Conservation (phyloP, 2,888 invertebrate species). For the Rosalia funebris region DNA sequence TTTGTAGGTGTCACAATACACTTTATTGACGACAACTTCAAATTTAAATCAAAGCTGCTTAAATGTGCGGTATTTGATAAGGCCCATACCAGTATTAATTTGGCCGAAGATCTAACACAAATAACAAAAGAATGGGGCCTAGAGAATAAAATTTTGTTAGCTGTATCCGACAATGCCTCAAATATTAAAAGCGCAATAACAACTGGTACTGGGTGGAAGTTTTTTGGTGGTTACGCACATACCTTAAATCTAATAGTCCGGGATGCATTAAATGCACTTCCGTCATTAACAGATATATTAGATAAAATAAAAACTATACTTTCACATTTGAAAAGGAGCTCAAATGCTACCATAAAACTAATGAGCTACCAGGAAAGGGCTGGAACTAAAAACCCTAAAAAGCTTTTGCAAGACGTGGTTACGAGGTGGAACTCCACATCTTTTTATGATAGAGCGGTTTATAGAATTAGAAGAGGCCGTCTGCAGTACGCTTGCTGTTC, state of each 20-base stretch:
- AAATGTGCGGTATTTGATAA: slow-evolving; percentile 38
- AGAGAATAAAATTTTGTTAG: slow-evolving; percentile 39
- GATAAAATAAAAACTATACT: slow-evolving; percentile 41
- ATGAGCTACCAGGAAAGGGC: slow-evolving; percentile 47
- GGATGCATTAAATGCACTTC: slow-evolving; percentile 18
- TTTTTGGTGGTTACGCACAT: slow-evolving; percentile 33
- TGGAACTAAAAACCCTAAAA: too few relatives aligned
- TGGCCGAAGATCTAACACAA: slow-evolving; percentile 27
- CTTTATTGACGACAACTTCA: slow-evolving; percentile 42
- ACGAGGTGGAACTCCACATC: slow-evolving; percentile 44
- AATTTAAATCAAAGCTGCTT: slow-evolving; percentile 41
- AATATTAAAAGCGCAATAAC: slow-evolving; percentile 47
- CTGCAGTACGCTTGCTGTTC: slow-evolving; percentile 29
- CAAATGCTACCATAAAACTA: slow-evolving; percentile 44
- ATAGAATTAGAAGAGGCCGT: slow-evolving; percentile 31
- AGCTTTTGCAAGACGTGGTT: slow-evolving; percentile 37
- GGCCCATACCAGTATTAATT: slow-evolving; percentile 43
- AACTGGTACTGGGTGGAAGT: slow-evolving; percentile 34
- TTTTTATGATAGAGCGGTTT: slow-evolving; percentile 32
- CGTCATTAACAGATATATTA: slow-evolving; percentile 1
- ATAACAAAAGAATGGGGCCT: slow-evolving; percentile 36
- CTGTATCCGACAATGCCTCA: slow-evolving; percentile 48
- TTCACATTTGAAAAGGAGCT: slow-evolving; percentile 26
- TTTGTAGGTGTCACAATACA: slow-evolving; percentile 51
- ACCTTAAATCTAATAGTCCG: slow-evolving; percentile 35